phyloP scores from a whole-genome alignment of 2,888 invertebrate genomes.

The Diadegma fenestrale region DNA sequence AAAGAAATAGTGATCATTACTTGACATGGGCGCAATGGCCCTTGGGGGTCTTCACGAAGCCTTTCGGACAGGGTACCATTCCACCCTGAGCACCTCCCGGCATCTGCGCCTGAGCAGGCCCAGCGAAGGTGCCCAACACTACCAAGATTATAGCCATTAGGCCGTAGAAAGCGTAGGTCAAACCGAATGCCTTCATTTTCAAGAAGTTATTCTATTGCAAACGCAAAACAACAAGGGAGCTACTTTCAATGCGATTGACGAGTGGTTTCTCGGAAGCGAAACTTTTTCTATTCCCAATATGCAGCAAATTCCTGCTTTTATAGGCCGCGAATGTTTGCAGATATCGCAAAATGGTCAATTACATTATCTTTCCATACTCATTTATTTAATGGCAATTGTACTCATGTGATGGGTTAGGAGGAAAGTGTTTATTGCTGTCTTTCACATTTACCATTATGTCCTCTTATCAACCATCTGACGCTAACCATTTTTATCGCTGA shows the following conservation, averaged over 20 bases:
- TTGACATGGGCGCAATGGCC: background rate
- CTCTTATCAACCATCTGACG: background rate
- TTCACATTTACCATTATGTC: background rate
- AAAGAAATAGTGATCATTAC: background rate
- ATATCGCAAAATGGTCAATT: background rate
- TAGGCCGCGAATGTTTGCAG: background rate
- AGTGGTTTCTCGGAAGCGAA: background rate
- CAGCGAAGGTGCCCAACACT: background rate
- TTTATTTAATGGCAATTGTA: background rate
- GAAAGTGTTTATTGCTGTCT: background rate
- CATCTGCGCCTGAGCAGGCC: background rate
- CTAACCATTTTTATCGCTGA: background rate
- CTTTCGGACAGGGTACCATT: background rate
- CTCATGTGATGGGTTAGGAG: background rate
- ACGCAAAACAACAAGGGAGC: background rate
- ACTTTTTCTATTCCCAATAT: background rate
- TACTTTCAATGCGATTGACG: background rate
- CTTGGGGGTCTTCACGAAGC: background rate
- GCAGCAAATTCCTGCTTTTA: background rate
- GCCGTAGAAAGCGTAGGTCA: background rate
- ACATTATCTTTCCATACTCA: background rate
- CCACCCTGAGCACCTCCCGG: too few species aligned
- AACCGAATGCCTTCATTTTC: background rate
- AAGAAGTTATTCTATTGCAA: background rate
- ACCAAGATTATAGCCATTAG: background rate